Conservation (phyloP, 2,797 vertebrate genomes). For the Neoniphon sammara region DNA sequence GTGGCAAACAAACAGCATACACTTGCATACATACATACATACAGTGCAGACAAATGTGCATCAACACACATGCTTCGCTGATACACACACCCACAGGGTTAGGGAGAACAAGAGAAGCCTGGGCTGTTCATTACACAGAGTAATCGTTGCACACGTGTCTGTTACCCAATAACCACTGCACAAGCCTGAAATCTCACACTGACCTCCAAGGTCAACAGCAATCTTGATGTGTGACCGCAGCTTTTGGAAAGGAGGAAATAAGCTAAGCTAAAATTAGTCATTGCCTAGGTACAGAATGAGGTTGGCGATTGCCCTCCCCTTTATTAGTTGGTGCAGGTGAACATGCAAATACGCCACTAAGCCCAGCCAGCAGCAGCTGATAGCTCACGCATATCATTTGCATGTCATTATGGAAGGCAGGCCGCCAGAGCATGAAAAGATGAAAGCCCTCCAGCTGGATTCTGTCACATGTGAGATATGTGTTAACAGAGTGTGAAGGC, state of each 20-base stretch:
- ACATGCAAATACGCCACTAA: slow-evolving; percentile 65
- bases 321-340: slow-evolving; percentile 67
- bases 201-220: slow-evolving; percentile 27
- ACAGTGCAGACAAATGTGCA: not conserved
- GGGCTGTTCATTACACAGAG: slow-evolving; percentile 10
- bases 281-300: slow-evolving; percentile 28
- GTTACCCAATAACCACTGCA: slow-evolving; percentile 18
- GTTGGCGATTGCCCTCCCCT: slow-evolving; percentile 29
- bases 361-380: slow-evolving; percentile 63
- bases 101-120: not conserved
- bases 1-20: slow-evolving; percentile 13
- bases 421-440: slow-evolving; percentile 72
- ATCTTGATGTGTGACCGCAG: slow-evolving; percentile 37
- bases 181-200: slow-evolving; percentile 23
- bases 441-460: slow-evolving; percentile 76
- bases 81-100: not conserved
- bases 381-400: slow-evolving; percentile 74
- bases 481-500: slow-evolving; percentile 75
- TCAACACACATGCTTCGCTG: not conserved
- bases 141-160: slow-evolving; percentile 13
- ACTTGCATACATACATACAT: slow-evolving; percentile 12
- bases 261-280: slow-evolving; percentile 41
- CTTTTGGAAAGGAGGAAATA: slow-evolving; percentile 44
- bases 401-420: slow-evolving; percentile 74
- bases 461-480: slow-evolving; percentile 67